Evolutionary conservation across 2,888 invertebrate species (phyloP).

Genomic region (Lepidochrysops patricia): DNA sequence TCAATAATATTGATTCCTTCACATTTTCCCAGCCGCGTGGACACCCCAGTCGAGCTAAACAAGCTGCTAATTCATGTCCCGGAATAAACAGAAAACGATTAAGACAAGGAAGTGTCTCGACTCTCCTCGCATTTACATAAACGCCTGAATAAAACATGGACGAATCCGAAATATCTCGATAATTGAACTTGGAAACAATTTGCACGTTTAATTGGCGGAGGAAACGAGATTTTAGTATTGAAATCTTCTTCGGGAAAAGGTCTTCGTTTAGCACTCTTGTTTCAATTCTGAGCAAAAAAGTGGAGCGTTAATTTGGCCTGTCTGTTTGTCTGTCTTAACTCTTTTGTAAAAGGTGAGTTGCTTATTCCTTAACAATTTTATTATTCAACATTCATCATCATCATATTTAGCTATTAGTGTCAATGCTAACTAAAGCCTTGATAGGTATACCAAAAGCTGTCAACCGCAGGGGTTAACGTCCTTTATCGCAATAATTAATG

Average conservation of each 20-base stretch:
- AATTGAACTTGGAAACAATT: slow-evolving; percentile 5
- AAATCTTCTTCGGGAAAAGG: neutral
- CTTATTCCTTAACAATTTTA: neutral
- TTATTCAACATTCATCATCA: too few relatives aligned
- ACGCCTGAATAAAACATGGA: slow-evolving; percentile 14
- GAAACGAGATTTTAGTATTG: neutral
- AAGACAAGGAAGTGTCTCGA: slow-evolving; percentile 11
- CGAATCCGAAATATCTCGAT: neutral
- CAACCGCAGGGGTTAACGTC: too few relatives aligned
- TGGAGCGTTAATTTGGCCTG: neutral
- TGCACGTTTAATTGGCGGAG: neutral
- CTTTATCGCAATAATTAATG: too few relatives aligned
- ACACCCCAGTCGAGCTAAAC: neutral
- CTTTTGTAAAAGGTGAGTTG: neutral
- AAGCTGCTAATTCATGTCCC: slow-evolving; percentile 14
- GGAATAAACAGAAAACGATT: slow-evolving; percentile 13
- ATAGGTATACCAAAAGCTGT: too few relatives aligned
- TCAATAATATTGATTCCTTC: too few relatives aligned
- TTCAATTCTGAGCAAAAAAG: neutral
- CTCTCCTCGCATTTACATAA: slow-evolving; percentile 10
- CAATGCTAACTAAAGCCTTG: too few relatives aligned
- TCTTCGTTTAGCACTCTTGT: neutral
- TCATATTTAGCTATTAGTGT: too few relatives aligned
- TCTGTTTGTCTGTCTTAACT: neutral
- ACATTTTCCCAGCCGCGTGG: neutral